Percentiles rank a stretch among this genome's conserved stretches.
Evolutionary conservation across 2,113 vertebrate species (phyloP).

Genomic region (Gavia stellata): DNA sequence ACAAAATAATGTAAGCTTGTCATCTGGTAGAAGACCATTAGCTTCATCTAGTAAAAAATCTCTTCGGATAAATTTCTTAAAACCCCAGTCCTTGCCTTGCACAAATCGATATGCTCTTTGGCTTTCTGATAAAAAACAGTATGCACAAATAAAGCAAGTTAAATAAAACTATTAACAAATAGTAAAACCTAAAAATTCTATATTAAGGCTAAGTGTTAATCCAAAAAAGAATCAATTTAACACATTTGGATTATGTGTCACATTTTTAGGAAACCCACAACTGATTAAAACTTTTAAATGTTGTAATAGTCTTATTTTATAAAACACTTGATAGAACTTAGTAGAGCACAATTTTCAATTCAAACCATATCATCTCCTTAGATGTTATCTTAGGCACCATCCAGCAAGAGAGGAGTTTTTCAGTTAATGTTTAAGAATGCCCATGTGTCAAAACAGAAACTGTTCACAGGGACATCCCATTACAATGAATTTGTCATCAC

Average conservation of each 20-base stretch:
- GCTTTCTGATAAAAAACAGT: conserved; percentile 83
- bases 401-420: not conserved
- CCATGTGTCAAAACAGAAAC: conserved; percentile 12
- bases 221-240: not conserved
- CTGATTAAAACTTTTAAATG: not conserved
- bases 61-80: conserved; percentile 98
- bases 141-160: not conserved
- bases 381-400: not conserved
- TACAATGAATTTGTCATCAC: conserved; percentile 32
- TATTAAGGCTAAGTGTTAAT: not conserved
- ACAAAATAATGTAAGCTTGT: conserved; percentile 97
- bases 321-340: not conserved
- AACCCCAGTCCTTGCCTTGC: conserved; percentile 99
- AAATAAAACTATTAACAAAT: not conserved
- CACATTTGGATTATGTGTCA: not conserved
- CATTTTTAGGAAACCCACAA: not conserved
- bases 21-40: conserved; percentile 96
- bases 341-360: not conserved
- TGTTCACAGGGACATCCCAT: not conserved
- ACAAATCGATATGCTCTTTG: conserved; percentile 99
- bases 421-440: not conserved
- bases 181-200: not conserved
- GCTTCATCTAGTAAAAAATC: conserved; percentile 98
- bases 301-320: not conserved
- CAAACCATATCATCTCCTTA: not conserved